Conservation (phyloP, 2,888 invertebrate species). For the Orthonychiurus folsomi region DNA sequence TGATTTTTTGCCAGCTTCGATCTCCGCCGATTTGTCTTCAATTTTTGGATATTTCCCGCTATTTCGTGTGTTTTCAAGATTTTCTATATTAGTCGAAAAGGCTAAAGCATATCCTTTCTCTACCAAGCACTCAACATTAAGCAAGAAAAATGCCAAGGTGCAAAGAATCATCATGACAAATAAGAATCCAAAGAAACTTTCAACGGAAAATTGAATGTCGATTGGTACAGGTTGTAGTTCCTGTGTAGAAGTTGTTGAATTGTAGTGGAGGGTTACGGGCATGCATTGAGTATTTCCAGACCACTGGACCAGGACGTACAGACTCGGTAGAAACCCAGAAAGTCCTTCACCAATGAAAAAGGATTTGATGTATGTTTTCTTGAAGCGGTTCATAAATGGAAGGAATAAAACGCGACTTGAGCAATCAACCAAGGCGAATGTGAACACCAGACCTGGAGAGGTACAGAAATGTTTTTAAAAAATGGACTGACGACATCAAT, state of each 20-base stretch:
- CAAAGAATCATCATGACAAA: slow-evolving; percentile 57
- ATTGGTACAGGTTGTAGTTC: slow-evolving; percentile 38
- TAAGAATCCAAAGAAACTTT: slow-evolving; percentile 58
- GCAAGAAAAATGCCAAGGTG: slow-evolving; percentile 54
- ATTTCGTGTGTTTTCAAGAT: too few species aligned
- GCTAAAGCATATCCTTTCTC: slow-evolving; percentile 34
- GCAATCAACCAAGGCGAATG: slow-evolving; percentile 66
- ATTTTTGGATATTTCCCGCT: background rate
- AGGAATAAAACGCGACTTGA: slow-evolving; percentile 78
- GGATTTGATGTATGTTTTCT: slow-evolving; percentile 64
- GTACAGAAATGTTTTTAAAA: too few species aligned
- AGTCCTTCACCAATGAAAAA: slow-evolving; percentile 75
- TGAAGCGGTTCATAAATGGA: slow-evolving; percentile 66
- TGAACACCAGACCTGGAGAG: slow-evolving; percentile 55
- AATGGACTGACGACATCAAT: too few species aligned
- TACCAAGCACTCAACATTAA: slow-evolving; percentile 48
- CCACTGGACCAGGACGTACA: slow-evolving; percentile 68
- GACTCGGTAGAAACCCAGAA: slow-evolving; percentile 69
- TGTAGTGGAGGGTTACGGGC: slow-evolving; percentile 17
- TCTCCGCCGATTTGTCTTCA: background rate
- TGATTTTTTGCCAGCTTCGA: background rate
- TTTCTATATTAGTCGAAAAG: too few species aligned
- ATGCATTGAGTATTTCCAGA: slow-evolving; percentile 51
- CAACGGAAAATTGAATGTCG: slow-evolving; percentile 55
- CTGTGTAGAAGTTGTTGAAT: slow-evolving; percentile 21